Percentiles rank a stretch among this genome's conserved stretches.
These are phyloP conservation scores for sheep (Ovis aries) DNA, from an alignment of 2,113 vertebrate genomes.

Conservation along the genomic window DNA sequence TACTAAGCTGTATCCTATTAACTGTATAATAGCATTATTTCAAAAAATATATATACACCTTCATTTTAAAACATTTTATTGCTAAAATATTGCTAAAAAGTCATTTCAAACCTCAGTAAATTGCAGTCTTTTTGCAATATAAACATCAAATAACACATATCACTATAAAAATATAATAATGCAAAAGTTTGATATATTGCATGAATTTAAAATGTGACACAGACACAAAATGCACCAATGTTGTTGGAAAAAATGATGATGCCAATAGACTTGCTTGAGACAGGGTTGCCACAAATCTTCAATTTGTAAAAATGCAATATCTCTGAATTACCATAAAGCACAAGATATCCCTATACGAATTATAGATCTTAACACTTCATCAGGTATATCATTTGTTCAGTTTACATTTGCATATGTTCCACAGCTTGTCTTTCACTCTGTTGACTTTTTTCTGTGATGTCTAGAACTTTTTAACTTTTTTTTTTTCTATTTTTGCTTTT, in stretches of 20 bases:
- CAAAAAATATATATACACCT: neutral
- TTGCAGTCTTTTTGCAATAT: neutral
- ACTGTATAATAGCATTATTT: neutral
- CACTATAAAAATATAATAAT: neutral
- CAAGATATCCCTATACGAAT: neutral
- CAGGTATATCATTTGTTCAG: neutral
- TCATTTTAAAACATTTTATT: neutral
- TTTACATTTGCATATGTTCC: neutral
- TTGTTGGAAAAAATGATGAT: neutral
- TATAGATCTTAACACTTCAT: neutral
- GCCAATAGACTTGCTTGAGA: neutral
- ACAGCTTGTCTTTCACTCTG: neutral
- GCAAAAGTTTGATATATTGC: neutral
- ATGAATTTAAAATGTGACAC: neutral
- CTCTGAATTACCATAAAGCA: neutral
- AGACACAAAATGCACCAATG: neutral
- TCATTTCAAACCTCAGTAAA: too few species aligned
- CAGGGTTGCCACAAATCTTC: neutral
- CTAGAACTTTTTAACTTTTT: neutral
- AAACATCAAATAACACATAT: neutral
- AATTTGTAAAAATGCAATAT: neutral
- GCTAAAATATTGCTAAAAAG: neutral
- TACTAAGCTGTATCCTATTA: neutral
- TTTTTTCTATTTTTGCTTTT: neutral
- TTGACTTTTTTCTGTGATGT: neutral